Conservation (phyloP, 2,888 invertebrate genomes). For the Protodeltote pygarga region DNA sequence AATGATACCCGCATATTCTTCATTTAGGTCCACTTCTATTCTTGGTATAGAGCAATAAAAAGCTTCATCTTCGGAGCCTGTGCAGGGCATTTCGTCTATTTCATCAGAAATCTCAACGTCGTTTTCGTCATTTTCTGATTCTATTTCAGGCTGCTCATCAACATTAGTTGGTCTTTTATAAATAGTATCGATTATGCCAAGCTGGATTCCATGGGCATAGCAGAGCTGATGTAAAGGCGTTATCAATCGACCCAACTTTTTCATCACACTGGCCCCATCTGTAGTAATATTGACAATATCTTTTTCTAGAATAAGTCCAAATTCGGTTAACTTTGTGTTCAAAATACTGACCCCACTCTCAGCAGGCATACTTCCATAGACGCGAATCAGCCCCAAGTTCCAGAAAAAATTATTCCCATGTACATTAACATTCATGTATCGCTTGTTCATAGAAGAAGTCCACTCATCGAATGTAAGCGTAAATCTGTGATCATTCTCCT, state of each 20-base stretch:
- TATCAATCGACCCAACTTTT: slow-evolving; percentile 47
- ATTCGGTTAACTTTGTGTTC: slow-evolving; percentile 28
- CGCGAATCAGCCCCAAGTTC: slow-evolving; percentile 37
- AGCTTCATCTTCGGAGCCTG: slow-evolving; percentile 1
- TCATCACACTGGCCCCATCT: slow-evolving; percentile 52
- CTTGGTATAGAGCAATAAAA: not conserved
- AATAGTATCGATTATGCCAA: slow-evolving; percentile 38
- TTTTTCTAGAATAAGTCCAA: slow-evolving; percentile 42
- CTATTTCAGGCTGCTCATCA: slow-evolving; percentile 1
- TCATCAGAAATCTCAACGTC: not conserved
- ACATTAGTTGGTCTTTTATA: slow-evolving; percentile 40
- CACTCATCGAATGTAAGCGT: slow-evolving; percentile 38
- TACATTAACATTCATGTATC: slow-evolving; percentile 33
- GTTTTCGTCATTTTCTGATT: not conserved
- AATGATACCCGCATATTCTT: slow-evolving; percentile 2
- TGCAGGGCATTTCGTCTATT: not conserved
- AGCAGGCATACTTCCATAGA: slow-evolving; percentile 46
- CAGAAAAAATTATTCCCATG: slow-evolving; percentile 26
- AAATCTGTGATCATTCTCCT: slow-evolving; percentile 26
- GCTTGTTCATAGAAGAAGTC: slow-evolving; percentile 33
- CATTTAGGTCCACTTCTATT: not conserved
- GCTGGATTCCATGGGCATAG: slow-evolving; percentile 38
- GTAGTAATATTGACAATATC: slow-evolving; percentile 50
- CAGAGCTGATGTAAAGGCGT: slow-evolving; percentile 46
- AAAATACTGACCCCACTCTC: slow-evolving; percentile 36